Evolutionary conservation across 1,140 invertebrate species (phyloP).

Genomic region (Drosophila kepulauana): DNA sequence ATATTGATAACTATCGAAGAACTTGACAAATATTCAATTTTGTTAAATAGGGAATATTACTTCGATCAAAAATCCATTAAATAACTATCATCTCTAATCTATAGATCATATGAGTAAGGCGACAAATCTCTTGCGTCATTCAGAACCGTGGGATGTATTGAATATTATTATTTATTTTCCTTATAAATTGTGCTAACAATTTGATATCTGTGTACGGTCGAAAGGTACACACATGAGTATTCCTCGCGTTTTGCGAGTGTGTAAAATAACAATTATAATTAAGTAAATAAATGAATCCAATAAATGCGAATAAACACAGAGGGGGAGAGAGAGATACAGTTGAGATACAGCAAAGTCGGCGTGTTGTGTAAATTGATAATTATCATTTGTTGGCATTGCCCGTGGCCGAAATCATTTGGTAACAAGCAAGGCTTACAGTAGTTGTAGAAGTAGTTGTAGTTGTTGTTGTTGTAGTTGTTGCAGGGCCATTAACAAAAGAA

Average conservation of each 20-base stretch:
- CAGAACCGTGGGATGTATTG: constrained; percentile 1
- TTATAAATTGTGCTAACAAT: constrained; percentile 42
- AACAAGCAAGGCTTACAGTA: constrained; percentile 11
- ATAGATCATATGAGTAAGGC: constrained; percentile 12
- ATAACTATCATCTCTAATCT: constrained; percentile 7
- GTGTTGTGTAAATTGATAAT: constrained; percentile 55
- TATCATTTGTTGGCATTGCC: constrained; percentile 43
- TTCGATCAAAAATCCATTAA: not conserved
- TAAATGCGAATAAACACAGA: constrained; percentile 30
- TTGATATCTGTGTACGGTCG: constrained; percentile 11
- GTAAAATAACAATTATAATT: constrained; percentile 41
- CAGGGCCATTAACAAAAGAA: not conserved
- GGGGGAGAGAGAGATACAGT: not conserved
- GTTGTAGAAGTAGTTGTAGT: not conserved
- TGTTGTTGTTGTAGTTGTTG: not conserved
- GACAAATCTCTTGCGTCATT: constrained; percentile 35
- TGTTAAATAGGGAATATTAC: no score
- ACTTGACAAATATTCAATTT: no score
- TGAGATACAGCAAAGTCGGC: constrained; percentile 5
- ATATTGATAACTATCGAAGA: no score
- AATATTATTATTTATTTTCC: constrained; percentile 37
- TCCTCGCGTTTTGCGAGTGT: constrained; percentile 1
- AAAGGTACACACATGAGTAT: not conserved
- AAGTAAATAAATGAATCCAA: constrained; percentile 36
- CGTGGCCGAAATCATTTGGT: constrained; percentile 20